Evolutionary conservation across 2,888 invertebrate species (phyloP).

Genomic region (Pelosia muscerda): DNA sequence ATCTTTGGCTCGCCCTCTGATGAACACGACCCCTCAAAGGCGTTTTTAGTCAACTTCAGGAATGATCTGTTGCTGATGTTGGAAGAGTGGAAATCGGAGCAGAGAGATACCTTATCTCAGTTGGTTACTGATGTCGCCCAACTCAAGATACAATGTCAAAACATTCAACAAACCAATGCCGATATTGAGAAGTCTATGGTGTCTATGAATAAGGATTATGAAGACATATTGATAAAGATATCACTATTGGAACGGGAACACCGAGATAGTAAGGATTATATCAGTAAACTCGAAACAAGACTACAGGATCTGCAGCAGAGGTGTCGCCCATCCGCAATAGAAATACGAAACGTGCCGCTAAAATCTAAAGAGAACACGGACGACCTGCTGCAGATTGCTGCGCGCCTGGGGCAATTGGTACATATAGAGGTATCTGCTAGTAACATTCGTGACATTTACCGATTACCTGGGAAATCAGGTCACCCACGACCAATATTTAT

Average conservation of each 20-base stretch:
- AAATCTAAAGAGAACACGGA: conserved; percentile 5
- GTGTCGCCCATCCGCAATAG: too few relatives aligned
- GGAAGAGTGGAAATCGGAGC: not conserved
- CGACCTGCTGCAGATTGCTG: conserved; percentile 5
- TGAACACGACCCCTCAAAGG: conserved; percentile 7
- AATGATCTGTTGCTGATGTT: not conserved
- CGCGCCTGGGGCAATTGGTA: conserved; percentile 5
- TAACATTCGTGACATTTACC: conserved; percentile 16
- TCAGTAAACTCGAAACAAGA: not conserved
- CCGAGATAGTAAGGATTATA: not conserved
- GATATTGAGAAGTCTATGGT: conserved; percentile 9
- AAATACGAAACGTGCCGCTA: conserved; percentile 5
- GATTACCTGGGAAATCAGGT: conserved; percentile 11
- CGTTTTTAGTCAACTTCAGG: conserved; percentile 4
- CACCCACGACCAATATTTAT: conserved; percentile 7
- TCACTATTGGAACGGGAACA: conserved; percentile 3
- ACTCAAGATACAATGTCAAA: too few relatives aligned
- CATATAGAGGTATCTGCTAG: not conserved
- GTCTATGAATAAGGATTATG: conserved; percentile 4
- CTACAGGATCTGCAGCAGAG: too few relatives aligned
- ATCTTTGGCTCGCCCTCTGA: not conserved
- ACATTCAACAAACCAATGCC: not conserved
- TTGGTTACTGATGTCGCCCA: too few relatives aligned
- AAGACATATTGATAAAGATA: conserved; percentile 6
- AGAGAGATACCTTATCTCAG: too few relatives aligned